These are phyloP conservation scores for Gymnosoma rotundatum DNA, from an alignment of 2,888 invertebrate genomes.

Conservation along the genomic window DNA sequence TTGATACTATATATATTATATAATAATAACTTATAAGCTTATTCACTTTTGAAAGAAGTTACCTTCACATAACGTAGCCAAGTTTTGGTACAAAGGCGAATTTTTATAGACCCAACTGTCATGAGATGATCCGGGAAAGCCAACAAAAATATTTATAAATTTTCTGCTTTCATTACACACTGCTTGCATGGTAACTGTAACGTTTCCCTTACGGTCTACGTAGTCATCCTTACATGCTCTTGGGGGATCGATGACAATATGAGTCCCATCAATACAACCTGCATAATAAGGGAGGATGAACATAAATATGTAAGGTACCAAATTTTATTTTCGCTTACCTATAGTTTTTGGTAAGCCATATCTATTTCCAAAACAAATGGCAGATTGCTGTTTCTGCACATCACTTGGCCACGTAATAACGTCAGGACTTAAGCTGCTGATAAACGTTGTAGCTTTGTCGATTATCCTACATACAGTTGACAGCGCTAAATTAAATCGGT, in stretches of 20 bases:
- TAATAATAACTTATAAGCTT: too few species aligned
- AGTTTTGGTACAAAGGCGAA: constrained; percentile 23
- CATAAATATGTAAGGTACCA: not conserved
- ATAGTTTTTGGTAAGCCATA: constrained; percentile 6
- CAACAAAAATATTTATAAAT: constrained; percentile 19
- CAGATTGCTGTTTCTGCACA: not conserved
- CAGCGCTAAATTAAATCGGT: not conserved
- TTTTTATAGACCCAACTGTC: constrained; percentile 35
- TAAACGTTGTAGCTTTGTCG: not conserved
- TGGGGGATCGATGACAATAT: constrained; percentile 28
- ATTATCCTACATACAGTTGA: not conserved
- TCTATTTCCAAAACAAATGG: not conserved
- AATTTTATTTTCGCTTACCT: not conserved
- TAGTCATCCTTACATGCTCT: constrained; percentile 10
- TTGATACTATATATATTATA: too few species aligned
- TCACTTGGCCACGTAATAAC: not conserved
- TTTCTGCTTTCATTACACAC: constrained; percentile 30
- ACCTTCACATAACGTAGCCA: constrained; percentile 3
- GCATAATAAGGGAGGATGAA: not conserved
- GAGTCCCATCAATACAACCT: not conserved
- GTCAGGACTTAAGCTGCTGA: not conserved
- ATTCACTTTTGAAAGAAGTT: not conserved
- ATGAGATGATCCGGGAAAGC: constrained; percentile 30
- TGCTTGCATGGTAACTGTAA: constrained; percentile 14
- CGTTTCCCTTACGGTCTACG: constrained; percentile 14